These are phyloP conservation scores for Rhynchonycteris naso DNA, from an alignment of 2,797 vertebrate genomes.

Conservation along the genomic window DNA sequence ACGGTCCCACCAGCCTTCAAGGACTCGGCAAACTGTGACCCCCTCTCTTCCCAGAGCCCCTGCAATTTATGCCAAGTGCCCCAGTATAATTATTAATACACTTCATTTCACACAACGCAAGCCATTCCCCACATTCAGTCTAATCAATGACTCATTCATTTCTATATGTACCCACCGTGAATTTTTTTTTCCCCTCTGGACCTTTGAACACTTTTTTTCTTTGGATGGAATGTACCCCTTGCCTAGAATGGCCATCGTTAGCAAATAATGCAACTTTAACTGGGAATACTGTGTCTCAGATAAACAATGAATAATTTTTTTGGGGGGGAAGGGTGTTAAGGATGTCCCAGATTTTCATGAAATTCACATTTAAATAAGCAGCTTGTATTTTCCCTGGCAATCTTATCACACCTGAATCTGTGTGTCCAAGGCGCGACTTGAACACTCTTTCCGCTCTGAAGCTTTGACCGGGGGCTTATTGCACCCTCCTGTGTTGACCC, in stretches of 20 bases:
- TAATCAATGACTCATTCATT: not conserved
- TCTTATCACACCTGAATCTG: not conserved
- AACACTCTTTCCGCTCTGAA: not conserved
- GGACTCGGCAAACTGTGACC: not conserved
- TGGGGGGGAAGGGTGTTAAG: no score
- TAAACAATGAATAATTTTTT: not conserved
- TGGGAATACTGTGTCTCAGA: not conserved
- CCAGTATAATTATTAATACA: not conserved
- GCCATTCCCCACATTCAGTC: not conserved
- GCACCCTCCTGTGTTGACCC: no score
- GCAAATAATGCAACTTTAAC: not conserved
- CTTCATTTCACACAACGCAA: not conserved
- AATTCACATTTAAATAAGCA: not conserved
- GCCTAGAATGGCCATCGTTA: not conserved
- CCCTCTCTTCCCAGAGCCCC: not conserved
- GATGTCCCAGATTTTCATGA: not conserved
- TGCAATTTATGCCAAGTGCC: not conserved
- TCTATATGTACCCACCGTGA: not conserved
- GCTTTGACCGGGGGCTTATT: not conserved
- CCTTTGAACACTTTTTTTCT: not conserved
- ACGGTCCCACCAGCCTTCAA: no score
- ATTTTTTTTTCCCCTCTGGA: not conserved
- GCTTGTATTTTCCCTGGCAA: not conserved
- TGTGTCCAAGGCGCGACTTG: not conserved
- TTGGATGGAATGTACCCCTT: not conserved